phyloP scores from a whole-genome alignment of 2,797 vertebrate genomes.

The Rhabdomys pumilio region DNA sequence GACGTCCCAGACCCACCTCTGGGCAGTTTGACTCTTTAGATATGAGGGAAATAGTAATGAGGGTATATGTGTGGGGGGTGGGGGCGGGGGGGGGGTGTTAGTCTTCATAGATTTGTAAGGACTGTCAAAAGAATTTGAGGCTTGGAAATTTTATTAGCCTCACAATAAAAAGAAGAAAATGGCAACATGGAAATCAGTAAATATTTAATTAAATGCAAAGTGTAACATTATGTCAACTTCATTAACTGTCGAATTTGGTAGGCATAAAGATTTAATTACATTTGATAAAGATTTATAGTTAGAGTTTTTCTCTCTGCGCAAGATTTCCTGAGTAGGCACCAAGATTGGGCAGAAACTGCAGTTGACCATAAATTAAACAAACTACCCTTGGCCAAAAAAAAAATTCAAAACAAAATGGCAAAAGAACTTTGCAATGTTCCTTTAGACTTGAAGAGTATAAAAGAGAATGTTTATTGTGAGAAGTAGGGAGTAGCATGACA shows the following conservation, averaged over 20 bases:
- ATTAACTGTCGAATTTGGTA: conserved; percentile 74
- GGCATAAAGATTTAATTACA: conserved; percentile 75
- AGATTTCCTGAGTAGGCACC: conserved; percentile 43
- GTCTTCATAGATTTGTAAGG: background rate
- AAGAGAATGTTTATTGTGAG: conserved; percentile 18
- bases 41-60: background rate
- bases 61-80: too few species aligned
- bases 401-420: conserved; percentile 64
- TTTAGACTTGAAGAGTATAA: conserved; percentile 30
- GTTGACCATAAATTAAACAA: conserved; percentile 48
- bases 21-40: background rate
- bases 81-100: too few species aligned
- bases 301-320: conserved; percentile 24
- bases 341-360: conserved; percentile 57
- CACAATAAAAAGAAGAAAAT: conserved; percentile 48
- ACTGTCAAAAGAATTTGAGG: background rate
- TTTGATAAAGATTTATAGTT: conserved; percentile 69
- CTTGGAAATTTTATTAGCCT: conserved; percentile 9
- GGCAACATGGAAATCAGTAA: conserved; percentile 65
- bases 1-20: background rate
- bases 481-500: conserved; percentile 32
- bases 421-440: conserved; percentile 70
- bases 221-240: conserved; percentile 75
- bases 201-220: conserved; percentile 78
- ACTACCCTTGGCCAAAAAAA: conserved; percentile 44